Conservation (phyloP, 1,140 invertebrate species). For the Papilio polytes region DNA sequence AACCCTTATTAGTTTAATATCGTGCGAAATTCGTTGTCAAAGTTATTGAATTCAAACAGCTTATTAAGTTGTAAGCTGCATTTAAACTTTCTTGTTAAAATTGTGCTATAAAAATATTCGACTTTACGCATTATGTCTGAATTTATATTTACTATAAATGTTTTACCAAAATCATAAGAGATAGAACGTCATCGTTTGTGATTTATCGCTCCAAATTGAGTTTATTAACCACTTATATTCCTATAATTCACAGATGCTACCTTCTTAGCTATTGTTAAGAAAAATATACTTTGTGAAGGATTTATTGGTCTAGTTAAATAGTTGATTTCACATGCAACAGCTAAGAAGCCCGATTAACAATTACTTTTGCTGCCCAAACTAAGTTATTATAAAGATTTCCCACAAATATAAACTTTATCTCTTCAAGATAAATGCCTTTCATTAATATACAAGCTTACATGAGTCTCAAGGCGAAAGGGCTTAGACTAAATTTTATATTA, state of each 20-base stretch:
- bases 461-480: slow-evolving; percentile 75
- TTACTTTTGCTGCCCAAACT: slow-evolving; percentile 75
- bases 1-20: not conserved
- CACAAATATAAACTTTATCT: slow-evolving; percentile 50
- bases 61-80: too few species aligned
- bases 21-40: not conserved
- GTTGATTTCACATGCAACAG: slow-evolving; percentile 42
- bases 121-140: too few species aligned
- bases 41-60: not conserved
- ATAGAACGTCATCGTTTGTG: not conserved
- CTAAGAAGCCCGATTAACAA: slow-evolving; percentile 51
- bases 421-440: slow-evolving; percentile 53
- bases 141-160: too few species aligned
- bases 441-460: slow-evolving; percentile 63
- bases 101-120: too few species aligned
- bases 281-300: not conserved
- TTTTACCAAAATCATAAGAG: too few species aligned
- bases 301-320: slow-evolving; percentile 17
- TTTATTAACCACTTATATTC: not conserved
- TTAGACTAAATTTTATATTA: slow-evolving; percentile 70
- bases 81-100: too few species aligned
- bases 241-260: slow-evolving; percentile 29
- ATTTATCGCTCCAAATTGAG: not conserved
- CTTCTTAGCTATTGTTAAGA: slow-evolving; percentile 34
- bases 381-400: slow-evolving; percentile 36